Conservation (phyloP, 2,888 invertebrate genomes). For the Apamea monoglypha region DNA sequence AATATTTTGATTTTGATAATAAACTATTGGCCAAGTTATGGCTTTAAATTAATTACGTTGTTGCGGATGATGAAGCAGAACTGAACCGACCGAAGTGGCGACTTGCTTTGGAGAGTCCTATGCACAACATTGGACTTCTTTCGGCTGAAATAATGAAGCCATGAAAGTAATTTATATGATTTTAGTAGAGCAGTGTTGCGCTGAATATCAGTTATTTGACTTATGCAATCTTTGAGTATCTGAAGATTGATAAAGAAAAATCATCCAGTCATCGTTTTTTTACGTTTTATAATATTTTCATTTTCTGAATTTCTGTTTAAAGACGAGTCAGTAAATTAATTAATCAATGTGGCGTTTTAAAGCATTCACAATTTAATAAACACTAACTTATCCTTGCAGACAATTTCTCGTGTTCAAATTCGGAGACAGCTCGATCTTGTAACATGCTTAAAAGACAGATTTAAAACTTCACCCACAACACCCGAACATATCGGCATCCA, state of each 20-base stretch:
- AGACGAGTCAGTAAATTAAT: neutral
- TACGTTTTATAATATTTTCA: neutral
- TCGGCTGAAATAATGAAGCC: neutral
- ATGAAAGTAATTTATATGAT: neutral
- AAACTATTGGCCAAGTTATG: neutral
- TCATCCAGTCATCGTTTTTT: neutral
- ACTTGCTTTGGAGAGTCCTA: neutral
- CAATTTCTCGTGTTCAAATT: neutral
- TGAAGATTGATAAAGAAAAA: neutral
- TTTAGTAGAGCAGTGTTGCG: neutral
- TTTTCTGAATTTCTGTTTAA: neutral
- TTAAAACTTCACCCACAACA: constrained; percentile 32
- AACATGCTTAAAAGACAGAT: constrained; percentile 1
- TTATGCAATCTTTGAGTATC: neutral
- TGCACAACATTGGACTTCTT: neutral
- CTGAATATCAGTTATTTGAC: neutral
- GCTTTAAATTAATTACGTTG: neutral
- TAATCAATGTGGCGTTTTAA: neutral
- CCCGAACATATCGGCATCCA: constrained; percentile 51
- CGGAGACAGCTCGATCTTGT: neutral
- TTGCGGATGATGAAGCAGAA: neutral
- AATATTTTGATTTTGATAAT: too few relatives aligned
- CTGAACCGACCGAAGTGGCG: neutral
- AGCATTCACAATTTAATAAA: neutral
- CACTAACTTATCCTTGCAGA: neutral